These are phyloP conservation scores for Pycnonotus jocosus DNA, from an alignment of 2,113 vertebrate species.

Conservation along the genomic window DNA sequence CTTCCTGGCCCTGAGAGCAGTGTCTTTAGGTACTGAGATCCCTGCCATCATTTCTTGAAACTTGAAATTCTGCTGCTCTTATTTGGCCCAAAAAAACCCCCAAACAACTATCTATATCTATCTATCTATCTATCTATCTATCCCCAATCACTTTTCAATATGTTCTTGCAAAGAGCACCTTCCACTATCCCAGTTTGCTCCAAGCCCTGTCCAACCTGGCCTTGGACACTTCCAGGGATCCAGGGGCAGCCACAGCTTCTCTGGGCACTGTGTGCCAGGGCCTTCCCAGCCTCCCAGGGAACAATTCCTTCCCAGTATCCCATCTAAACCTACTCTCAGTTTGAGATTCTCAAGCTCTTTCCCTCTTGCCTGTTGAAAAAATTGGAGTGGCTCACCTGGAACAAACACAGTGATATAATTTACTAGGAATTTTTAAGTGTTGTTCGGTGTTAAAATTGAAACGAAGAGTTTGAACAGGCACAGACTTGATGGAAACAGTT, in stretches of 20 bases:
- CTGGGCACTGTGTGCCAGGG: neutral
- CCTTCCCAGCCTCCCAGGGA: fast-evolving
- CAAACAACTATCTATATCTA: too few relatives aligned
- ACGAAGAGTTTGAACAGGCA: constrained; percentile 1
- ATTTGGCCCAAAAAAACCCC: neutral
- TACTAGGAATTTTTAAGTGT: constrained; percentile 7
- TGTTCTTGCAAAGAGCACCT: neutral
- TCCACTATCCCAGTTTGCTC: neutral
- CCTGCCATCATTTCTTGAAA: neutral
- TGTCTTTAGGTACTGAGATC: neutral
- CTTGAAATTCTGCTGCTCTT: neutral
- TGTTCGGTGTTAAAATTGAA: neutral
- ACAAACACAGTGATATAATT: neutral
- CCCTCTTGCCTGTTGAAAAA: neutral
- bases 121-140: too few relatives aligned
- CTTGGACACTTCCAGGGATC: neutral
- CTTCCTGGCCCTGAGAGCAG: neutral
- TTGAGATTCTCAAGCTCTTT: neutral
- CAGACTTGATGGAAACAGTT: constrained; percentile 7
- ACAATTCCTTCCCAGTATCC: neutral
- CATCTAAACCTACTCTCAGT: neutral
- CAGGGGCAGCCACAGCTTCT: neutral
- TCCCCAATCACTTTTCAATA: fast-evolving
- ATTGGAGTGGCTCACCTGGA: neutral
- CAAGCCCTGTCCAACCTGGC: fast-evolving